phyloP scores from a whole-genome alignment of 2,888 invertebrate species.

The Plutella xylostella region DNA sequence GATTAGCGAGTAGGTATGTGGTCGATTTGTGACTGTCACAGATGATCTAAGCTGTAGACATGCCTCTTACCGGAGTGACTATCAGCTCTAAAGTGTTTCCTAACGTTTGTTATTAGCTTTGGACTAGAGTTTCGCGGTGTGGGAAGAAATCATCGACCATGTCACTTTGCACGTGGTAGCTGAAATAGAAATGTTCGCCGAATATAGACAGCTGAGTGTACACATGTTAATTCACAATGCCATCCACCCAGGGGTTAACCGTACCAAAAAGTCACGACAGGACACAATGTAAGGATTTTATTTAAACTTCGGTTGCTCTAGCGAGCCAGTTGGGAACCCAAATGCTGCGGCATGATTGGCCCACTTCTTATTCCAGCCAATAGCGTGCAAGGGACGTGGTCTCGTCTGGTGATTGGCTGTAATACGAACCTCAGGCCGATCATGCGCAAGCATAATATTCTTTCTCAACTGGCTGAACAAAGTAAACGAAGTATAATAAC shows the following conservation, averaged over 20 bases:
- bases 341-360: no score
- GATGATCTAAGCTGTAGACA: conserved; percentile 48
- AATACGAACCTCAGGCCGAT: no score
- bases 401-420: no score
- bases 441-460: no score
- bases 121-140: conserved; percentile 52
- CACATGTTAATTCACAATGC: neutral
- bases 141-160: conserved; percentile 95
- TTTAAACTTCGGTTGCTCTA: no score
- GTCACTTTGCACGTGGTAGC: conserved; percentile 92
- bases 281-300: no score
- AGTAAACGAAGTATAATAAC: no score
- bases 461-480: no score
- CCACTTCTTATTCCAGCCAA: no score
- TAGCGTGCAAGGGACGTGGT: no score
- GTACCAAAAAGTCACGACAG: neutral
- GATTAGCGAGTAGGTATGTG: neutral
- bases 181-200: conserved; percentile 76
- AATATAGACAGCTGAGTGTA: neutral
- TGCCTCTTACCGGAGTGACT: conserved; percentile 58
- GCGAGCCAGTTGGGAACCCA: no score
- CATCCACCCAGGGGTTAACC: neutral
- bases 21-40: conserved; percentile 2
- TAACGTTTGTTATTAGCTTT: no score
- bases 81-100: conserved; percentile 19